Evolutionary conservation across 2,888 invertebrate species (phyloP).

Genomic region (Chymomyza fuscimana): DNA sequence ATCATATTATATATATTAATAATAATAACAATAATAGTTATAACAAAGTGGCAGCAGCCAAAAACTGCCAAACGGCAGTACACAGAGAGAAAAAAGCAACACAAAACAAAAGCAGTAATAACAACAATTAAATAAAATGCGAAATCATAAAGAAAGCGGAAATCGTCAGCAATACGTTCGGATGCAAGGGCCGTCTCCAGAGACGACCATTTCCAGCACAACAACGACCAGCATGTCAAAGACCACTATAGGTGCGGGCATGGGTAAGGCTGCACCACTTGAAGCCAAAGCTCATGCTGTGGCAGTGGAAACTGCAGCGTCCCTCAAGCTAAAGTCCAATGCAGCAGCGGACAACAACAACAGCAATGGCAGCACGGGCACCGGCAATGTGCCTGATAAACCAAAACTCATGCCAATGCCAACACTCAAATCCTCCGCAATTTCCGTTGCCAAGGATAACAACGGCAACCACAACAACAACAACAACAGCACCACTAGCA

Average conservation of each 20-base stretch:
- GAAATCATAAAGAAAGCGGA: constrained; percentile 70
- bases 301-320: constrained; percentile 38
- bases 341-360: constrained; percentile 14
- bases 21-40: constrained; percentile 37
- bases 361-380: constrained; percentile 4
- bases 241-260: constrained; percentile 11
- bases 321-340: background rate
- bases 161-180: constrained; percentile 62
- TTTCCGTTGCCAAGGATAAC: constrained; percentile 25
- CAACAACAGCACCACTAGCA: constrained; percentile 38
- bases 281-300: constrained; percentile 21
- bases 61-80: constrained; percentile 6
- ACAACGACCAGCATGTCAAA: constrained; percentile 32
- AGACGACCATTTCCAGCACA: constrained; percentile 30
- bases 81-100: background rate
- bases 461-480: constrained; percentile 20
- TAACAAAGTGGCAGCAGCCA: constrained; percentile 15
- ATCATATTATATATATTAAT: constrained; percentile 46
- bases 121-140: constrained; percentile 62
- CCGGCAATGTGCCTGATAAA: constrained; percentile 5
- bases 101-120: constrained; percentile 28
- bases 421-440: constrained; percentile 16
- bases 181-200: constrained; percentile 32
- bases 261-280: constrained; percentile 15
- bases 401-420: constrained; percentile 12